Percentiles rank a stretch among this genome's conserved stretches.
These are phyloP conservation scores for Amphiura filiformis DNA, from an alignment of 35 echinoderm and acorn worm species.

Conservation along the genomic window DNA sequence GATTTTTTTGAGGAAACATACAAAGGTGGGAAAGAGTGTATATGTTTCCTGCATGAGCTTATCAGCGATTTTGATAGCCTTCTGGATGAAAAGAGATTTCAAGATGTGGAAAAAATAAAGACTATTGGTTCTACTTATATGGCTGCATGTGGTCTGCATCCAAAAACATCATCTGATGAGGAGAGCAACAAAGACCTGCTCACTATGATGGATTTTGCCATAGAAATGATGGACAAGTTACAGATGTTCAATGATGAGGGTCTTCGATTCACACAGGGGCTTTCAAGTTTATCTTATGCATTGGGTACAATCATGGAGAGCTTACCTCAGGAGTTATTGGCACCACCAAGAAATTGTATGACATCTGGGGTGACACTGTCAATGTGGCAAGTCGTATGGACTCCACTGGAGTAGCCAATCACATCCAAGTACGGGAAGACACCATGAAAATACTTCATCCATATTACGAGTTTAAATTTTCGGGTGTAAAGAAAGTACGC, in stretches of 20 bases:
- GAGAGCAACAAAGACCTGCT: slow-evolving; percentile 43
- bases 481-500: slow-evolving; percentile 68
- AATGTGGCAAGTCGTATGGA: slow-evolving; percentile 99
- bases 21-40: slow-evolving; percentile 85
- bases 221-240: slow-evolving; percentile 81
- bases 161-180: slow-evolving; percentile 27
- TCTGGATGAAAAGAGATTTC: slow-evolving; percentile 42
- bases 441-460: slow-evolving; percentile 71
- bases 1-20: slow-evolving; percentile 96
- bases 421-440: slow-evolving; percentile 85
- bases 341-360: slow-evolving; percentile 95
- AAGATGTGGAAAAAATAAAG: slow-evolving; percentile 96
- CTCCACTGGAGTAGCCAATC: slow-evolving; percentile 80
- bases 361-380: slow-evolving; percentile 98
- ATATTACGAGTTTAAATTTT: slow-evolving; percentile 74
- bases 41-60: slow-evolving; percentile 88
- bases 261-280: slow-evolving; percentile 85
- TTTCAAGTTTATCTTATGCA: slow-evolving; percentile 90
- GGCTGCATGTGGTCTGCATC: slow-evolving; percentile 91
- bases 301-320: slow-evolving; percentile 93
- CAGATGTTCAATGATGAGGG: slow-evolving; percentile 82
- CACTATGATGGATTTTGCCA: slow-evolving; percentile 81
- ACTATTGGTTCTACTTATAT: slow-evolving; percentile 98
- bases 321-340: slow-evolving; percentile 94
- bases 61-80: slow-evolving; percentile 97